phyloP scores from a whole-genome alignment of 2,888 invertebrate genomes.

The Ormyrus labotus region DNA sequence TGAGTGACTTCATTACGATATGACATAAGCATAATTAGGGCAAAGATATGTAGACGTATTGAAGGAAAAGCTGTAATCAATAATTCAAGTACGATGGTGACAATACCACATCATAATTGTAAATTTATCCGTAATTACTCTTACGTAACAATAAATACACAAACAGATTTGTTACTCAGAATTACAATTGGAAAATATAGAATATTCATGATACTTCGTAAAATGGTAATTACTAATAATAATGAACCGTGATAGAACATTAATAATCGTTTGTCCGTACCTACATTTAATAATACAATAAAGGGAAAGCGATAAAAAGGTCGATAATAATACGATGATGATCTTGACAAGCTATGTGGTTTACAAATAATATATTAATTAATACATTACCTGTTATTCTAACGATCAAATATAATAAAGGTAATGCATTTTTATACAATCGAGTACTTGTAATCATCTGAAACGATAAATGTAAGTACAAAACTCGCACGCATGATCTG shows the following conservation, averaged over 20 bases:
- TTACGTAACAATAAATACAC: background rate
- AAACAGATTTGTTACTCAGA: constrained; percentile 47
- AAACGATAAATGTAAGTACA: constrained; percentile 3
- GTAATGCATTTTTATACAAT: constrained; percentile 17
- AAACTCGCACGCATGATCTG: constrained; percentile 43
- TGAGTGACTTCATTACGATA: background rate
- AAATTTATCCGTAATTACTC: constrained; percentile 21
- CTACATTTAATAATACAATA: constrained; percentile 3
- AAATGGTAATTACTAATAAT: constrained; percentile 41
- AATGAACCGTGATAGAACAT: constrained; percentile 29
- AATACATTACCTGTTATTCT: constrained; percentile 11
- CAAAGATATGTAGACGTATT: background rate
- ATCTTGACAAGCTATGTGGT: constrained; percentile 30
- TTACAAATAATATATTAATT: constrained; percentile 29
- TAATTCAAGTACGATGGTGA: constrained; percentile 32
- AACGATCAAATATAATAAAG: constrained; percentile 2
- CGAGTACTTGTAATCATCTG: constrained; percentile 1
- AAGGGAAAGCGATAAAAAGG: constrained; percentile 34
- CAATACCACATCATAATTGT: constrained; percentile 6
- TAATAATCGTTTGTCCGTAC: constrained; percentile 22
- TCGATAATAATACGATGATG: constrained; percentile 36
- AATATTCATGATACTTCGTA: constrained; percentile 34
- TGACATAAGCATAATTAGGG: constrained; percentile 11
- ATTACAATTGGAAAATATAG: constrained; percentile 26
- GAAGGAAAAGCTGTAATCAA: constrained; percentile 28